Conservation (phyloP, 1,140 invertebrate genomes). For the Homalodisca vitripennis region DNA sequence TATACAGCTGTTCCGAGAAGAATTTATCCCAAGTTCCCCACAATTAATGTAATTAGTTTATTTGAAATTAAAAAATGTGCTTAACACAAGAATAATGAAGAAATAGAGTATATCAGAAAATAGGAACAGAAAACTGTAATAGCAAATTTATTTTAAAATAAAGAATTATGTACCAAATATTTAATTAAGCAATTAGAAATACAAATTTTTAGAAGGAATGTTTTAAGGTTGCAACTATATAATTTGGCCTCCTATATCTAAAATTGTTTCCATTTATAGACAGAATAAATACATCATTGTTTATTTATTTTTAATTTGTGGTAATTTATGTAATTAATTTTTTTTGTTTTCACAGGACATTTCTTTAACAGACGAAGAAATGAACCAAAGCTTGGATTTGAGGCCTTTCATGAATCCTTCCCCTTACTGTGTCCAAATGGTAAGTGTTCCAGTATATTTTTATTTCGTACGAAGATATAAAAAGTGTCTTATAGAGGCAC, state of each 20-base stretch:
- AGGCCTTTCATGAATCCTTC: conserved; percentile 92
- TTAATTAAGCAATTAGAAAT: no score
- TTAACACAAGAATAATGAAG: no score
- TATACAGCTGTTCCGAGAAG: conserved; percentile 80
- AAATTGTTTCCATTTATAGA: no score
- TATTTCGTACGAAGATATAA: background rate
- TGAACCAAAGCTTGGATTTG: conserved; percentile 78
- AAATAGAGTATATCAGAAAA: no score
- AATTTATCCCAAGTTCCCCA: conserved; percentile 88
- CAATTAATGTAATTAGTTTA: conserved; percentile 69
- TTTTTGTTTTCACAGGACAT: conserved; percentile 48
- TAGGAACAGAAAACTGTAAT: conserved; percentile 30
- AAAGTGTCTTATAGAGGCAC: background rate
- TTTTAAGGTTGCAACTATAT: no score
- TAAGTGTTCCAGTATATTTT: conserved; percentile 48
- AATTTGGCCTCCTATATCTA: no score
- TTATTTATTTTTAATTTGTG: no score
- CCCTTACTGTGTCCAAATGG: conserved; percentile 77
- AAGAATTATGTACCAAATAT: no score
- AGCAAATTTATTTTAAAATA: no score
- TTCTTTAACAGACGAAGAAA: conserved; percentile 64
- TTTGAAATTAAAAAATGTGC: no score
- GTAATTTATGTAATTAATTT: background rate
- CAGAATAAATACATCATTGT: no score
- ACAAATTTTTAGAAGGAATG: no score